Percentiles rank a stretch among this genome's conserved stretches.
Evolutionary conservation across 1,140 invertebrate species (phyloP).

Genomic region (Oryctes rhinoceros): DNA sequence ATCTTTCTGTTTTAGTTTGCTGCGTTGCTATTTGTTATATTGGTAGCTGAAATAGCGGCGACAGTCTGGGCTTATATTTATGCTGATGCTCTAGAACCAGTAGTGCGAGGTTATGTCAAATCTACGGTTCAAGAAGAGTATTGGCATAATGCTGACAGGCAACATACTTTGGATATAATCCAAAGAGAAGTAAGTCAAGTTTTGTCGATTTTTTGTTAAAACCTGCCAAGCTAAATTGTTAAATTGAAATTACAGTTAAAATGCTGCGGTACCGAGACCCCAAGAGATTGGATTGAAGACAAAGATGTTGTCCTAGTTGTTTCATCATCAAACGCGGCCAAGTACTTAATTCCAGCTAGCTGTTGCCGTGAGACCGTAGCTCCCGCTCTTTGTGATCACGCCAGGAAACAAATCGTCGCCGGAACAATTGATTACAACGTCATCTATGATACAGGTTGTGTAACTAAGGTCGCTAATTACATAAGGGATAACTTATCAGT

Average conservation of each 20-base stretch:
- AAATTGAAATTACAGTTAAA: constrained; percentile 63
- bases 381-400: constrained; percentile 56
- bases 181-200: constrained; percentile 69
- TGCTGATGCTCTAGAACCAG: constrained; percentile 69
- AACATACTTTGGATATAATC: constrained; percentile 74
- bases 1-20: constrained; percentile 70
- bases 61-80: constrained; percentile 78
- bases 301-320: constrained; percentile 59
- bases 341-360: constrained; percentile 63
- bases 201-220: background rate
- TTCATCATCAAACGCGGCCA: constrained; percentile 49
- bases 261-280: constrained; percentile 77
- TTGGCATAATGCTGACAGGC: constrained; percentile 68
- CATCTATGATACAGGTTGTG: constrained; percentile 72
- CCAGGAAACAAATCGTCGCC: constrained; percentile 52
- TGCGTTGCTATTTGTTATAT: constrained; percentile 76
- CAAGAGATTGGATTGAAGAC: constrained; percentile 75
- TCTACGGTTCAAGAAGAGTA: constrained; percentile 76
- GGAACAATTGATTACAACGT: constrained; percentile 52
- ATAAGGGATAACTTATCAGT: constrained; percentile 70
- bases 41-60: constrained; percentile 80
- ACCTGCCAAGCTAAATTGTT: too few species aligned
- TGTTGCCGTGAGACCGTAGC: constrained; percentile 60
- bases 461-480: constrained; percentile 71
- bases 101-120: constrained; percentile 70